These are phyloP conservation scores for Anolis sagrei DNA, from an alignment of 2,113 vertebrate species.

Conservation along the genomic window DNA sequence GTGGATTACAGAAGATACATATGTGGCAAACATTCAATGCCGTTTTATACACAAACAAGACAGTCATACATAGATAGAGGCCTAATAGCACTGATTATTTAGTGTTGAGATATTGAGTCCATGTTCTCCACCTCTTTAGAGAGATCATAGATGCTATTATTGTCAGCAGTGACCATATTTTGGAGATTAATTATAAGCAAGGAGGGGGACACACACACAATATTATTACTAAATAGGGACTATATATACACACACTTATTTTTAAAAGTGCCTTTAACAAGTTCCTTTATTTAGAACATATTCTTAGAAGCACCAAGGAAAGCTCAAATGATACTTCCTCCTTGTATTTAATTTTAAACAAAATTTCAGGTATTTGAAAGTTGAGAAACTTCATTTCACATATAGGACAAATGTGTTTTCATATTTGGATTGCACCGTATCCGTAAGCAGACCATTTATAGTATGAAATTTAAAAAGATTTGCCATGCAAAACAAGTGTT, in stretches of 20 bases:
- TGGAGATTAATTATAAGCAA: neutral
- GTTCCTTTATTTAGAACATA: neutral
- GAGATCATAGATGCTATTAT: neutral
- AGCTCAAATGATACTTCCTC: neutral
- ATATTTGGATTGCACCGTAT: slow-evolving; percentile 34
- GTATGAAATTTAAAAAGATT: slow-evolving; percentile 39
- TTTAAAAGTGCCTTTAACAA: neutral
- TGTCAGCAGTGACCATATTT: neutral
- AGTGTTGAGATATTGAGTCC: neutral
- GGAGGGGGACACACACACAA: too few relatives aligned
- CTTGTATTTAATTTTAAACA: slow-evolving; percentile 20
- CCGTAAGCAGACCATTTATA: slow-evolving; percentile 40
- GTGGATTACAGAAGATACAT: neutral
- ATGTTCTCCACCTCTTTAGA: neutral
- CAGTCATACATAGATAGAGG: too few relatives aligned
- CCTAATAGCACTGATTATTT: neutral
- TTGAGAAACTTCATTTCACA: slow-evolving; percentile 37
- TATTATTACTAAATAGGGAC: neutral
- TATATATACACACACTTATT: neutral
- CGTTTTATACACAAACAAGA: neutral
- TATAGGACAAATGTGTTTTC: slow-evolving; percentile 45
- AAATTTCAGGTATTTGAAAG: slow-evolving; percentile 6
- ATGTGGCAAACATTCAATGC: neutral
- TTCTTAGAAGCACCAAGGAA: neutral
- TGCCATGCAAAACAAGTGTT: neutral